phyloP scores from a whole-genome alignment of 2,797 vertebrate species.

The Tragopan temminckii region DNA sequence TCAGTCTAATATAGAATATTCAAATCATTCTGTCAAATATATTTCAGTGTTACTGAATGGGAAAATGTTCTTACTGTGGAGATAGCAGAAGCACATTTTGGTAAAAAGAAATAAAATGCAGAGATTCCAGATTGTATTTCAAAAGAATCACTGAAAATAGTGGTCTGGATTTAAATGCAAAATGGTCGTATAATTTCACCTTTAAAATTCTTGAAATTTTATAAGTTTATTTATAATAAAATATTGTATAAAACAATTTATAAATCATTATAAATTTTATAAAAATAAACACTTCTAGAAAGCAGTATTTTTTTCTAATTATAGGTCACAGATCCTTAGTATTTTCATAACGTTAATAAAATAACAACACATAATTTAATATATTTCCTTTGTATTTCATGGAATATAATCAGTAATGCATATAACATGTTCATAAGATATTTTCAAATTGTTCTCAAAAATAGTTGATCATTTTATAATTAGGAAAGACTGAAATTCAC shows the following conservation, averaged over 20 bases:
- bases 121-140: constrained; percentile 30
- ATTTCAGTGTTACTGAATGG: constrained; percentile 54
- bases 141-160: constrained; percentile 6
- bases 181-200: constrained; percentile 10
- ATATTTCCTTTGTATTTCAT: not conserved
- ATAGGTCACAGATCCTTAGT: not conserved
- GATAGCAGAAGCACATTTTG: constrained; percentile 68
- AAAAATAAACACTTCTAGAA: not conserved
- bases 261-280: not conserved
- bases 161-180: constrained; percentile 42
- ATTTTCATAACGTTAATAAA: not conserved
- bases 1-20: constrained; percentile 55
- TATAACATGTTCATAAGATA: not conserved
- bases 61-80: constrained; percentile 36
- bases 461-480: not conserved
- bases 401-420: not conserved
- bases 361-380: too few relatives aligned
- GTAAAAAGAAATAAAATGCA: constrained; percentile 1
- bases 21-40: constrained; percentile 58
- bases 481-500: not conserved
- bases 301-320: not conserved
- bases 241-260: too few relatives aligned
- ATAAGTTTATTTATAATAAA: too few relatives aligned
- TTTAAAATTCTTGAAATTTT: constrained; percentile 19
- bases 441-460: not conserved